Conservation (phyloP, 2,888 invertebrate species). For the Tetramorium bicarinatum region DNA sequence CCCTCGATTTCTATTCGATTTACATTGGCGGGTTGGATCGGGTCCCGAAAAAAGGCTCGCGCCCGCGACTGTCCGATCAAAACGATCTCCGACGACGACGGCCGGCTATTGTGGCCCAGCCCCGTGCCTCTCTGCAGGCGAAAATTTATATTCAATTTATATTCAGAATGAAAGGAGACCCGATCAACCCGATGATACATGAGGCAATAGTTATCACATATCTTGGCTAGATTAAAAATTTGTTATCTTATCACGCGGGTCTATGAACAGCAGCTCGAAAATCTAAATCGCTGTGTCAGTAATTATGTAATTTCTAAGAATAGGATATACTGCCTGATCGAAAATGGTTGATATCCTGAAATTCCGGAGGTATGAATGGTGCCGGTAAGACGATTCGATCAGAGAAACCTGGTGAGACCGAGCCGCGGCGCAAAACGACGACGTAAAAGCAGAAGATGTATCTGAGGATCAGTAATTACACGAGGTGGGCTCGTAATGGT, state of each 20-base stretch:
- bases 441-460: slow-evolving; percentile 51
- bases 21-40: slow-evolving; percentile 32
- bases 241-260: background rate
- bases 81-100: slow-evolving; percentile 24
- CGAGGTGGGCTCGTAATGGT: slow-evolving; percentile 66
- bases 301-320: slow-evolving; percentile 17
- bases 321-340: background rate
- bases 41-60: slow-evolving; percentile 37
- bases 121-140: background rate
- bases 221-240: background rate
- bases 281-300: background rate
- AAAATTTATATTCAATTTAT: slow-evolving; percentile 32
- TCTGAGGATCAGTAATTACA: slow-evolving; percentile 75
- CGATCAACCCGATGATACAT: background rate
- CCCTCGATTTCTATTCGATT: slow-evolving; percentile 70
- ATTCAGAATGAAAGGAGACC: background rate
- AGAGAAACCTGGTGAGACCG: slow-evolving; percentile 31
- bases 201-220: slow-evolving; percentile 11
- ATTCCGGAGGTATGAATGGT: slow-evolving; percentile 22
- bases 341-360: slow-evolving; percentile 17
- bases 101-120: slow-evolving; percentile 3
- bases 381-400: slow-evolving; percentile 18
- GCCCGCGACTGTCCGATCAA: slow-evolving; percentile 2
- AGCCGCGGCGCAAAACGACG: slow-evolving; percentile 34
- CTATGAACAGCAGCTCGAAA: background rate